These are phyloP conservation scores for Acronicta psi DNA, from an alignment of 2,888 invertebrate species.

Conservation along the genomic window DNA sequence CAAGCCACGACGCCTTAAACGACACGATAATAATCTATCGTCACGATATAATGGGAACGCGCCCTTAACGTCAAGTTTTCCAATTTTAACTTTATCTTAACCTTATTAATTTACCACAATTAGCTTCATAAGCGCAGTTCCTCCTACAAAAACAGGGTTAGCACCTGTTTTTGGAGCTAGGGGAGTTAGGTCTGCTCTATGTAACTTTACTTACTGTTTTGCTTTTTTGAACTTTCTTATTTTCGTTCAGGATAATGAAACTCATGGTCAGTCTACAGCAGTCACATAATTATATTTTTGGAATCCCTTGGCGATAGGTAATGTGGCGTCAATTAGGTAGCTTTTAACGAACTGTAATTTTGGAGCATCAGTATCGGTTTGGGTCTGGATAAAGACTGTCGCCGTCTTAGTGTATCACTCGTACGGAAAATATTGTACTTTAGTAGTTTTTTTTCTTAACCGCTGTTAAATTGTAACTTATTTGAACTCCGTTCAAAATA, in stretches of 20 bases:
- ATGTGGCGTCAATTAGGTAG: conserved; percentile 18
- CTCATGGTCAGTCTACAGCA: conserved; percentile 24
- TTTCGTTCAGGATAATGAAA: neutral
- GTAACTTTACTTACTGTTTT: no score
- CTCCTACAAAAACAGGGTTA: no score
- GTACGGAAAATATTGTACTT: no score
- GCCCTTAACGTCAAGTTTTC: no score
- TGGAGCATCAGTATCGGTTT: conserved; percentile 22
- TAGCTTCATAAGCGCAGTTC: no score
- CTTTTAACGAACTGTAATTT: conserved; percentile 12
- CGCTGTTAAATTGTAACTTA: neutral
- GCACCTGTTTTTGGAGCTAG: conserved; percentile 5
- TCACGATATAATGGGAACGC: no score
- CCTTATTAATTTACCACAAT: no score
- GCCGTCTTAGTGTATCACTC: neutral
- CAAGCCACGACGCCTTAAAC: no score
- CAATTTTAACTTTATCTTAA: no score
- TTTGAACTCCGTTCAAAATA: neutral
- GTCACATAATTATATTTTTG: conserved; percentile 15
- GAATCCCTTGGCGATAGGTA: conserved; percentile 32
- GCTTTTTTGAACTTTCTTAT: neutral
- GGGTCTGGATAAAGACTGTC: conserved; percentile 6
- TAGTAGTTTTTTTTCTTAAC: neutral
- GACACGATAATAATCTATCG: no score
- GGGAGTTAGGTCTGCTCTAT: no score